These are phyloP conservation scores for Silurus lanzhouensis DNA, from an alignment of 2,797 vertebrate species.

Conservation along the genomic window DNA sequence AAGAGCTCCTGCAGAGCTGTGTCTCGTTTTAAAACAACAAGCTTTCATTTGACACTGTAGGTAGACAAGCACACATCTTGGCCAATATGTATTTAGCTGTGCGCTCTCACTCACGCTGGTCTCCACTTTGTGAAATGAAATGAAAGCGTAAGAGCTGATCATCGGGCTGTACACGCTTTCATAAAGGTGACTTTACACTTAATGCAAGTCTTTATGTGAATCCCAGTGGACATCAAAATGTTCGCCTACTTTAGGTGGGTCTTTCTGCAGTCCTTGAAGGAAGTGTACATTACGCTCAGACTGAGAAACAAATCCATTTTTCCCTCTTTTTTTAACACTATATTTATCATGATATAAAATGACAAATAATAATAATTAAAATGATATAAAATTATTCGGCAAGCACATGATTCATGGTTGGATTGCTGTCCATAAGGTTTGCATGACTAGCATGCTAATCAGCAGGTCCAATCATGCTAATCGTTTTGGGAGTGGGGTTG, in stretches of 20 bases:
- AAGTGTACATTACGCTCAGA: no score
- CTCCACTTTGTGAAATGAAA: background rate
- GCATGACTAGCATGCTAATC: no score
- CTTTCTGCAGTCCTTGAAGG: background rate
- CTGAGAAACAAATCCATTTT: background rate
- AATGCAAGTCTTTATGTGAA: background rate
- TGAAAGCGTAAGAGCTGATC: background rate
- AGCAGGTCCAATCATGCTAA: no score
- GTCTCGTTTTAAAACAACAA: slow-evolving; percentile 36
- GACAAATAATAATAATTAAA: no score
- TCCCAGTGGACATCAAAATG: background rate
- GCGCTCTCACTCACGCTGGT: background rate
- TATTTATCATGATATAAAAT: no score
- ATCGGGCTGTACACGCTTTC: background rate
- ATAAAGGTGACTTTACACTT: background rate
- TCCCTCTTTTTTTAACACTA: background rate
- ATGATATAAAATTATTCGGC: no score
- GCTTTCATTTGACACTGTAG: slow-evolving; percentile 21
- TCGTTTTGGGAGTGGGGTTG: no score
- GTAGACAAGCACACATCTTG: slow-evolving; percentile 26
- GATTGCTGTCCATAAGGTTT: no score
- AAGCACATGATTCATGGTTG: no score
- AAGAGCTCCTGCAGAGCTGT: slow-evolving; percentile 28
- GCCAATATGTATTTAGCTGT: slow-evolving; percentile 30
- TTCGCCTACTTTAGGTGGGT: background rate